Evolutionary conservation across 2,113 vertebrate species (phyloP).

Genomic region (Crotalus helleri): DNA sequence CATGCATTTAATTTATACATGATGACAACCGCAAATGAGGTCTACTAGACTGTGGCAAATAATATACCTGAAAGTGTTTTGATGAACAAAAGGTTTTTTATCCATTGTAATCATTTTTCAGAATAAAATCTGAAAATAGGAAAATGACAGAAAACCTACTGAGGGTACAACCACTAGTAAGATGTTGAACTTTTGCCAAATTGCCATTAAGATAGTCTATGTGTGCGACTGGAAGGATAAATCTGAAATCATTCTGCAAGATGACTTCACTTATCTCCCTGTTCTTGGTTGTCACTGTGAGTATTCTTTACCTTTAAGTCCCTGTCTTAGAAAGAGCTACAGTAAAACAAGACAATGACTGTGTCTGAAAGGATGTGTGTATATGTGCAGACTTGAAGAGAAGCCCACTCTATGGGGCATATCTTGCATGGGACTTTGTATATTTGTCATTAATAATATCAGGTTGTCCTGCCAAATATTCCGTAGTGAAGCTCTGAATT

Average conservation of each 20-base stretch:
- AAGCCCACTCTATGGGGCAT: constrained; percentile 33
- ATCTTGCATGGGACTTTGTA: constrained; percentile 56
- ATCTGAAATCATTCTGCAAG: background rate
- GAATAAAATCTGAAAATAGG: background rate
- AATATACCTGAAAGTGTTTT: background rate
- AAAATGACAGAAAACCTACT: background rate
- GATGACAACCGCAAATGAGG: background rate
- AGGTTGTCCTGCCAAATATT: constrained; percentile 68
- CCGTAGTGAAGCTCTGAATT: constrained; percentile 55
- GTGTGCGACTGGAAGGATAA: background rate
- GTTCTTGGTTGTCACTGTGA: background rate
- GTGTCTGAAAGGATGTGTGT: constrained; percentile 17
- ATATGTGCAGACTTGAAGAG: background rate
- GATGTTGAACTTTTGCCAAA: background rate
- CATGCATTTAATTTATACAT: background rate
- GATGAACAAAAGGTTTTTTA: background rate
- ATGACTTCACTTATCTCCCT: background rate
- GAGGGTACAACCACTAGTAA: background rate
- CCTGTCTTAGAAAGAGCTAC: constrained; percentile 38
- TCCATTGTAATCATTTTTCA: background rate
- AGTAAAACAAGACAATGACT: rapidly evolving
- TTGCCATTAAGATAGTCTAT: background rate
- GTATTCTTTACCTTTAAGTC: rapidly evolving
- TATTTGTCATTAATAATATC: constrained; percentile 57
- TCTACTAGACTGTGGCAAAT: background rate